These are phyloP conservation scores for Colletes collaris DNA, from an alignment of 2,888 invertebrate genomes.

Conservation along the genomic window DNA sequence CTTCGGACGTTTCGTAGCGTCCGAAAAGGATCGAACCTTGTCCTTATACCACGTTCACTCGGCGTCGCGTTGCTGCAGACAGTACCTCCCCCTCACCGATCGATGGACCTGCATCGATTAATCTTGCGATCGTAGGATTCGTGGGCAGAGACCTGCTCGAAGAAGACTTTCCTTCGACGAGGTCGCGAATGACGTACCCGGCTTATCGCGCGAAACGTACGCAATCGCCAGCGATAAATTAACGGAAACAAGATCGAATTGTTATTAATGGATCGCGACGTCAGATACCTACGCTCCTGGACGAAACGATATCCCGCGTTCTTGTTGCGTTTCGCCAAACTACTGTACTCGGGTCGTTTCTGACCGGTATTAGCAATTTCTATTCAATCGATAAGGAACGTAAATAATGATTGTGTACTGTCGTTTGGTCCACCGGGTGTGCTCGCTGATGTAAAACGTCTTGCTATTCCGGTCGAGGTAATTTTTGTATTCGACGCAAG, in stretches of 20 bases:
- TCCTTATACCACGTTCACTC: slow-evolving; percentile 34
- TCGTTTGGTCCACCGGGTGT: no score
- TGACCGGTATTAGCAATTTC: no score
- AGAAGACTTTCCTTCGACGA: no score
- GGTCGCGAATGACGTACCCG: neutral
- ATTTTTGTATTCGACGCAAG: neutral
- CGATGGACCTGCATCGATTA: slow-evolving; percentile 35
- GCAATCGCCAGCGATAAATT: neutral
- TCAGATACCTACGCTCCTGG: neutral
- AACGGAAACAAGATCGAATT: neutral
- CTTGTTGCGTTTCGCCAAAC: no score
- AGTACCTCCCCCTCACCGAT: neutral
- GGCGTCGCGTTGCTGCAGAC: neutral
- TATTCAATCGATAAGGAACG: no score
- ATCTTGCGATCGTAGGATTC: slow-evolving; percentile 24
- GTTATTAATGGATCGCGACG: neutral
- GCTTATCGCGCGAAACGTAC: neutral
- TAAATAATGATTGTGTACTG: no score
- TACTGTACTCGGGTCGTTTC: no score
- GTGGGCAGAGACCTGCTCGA: neutral
- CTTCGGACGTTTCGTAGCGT: slow-evolving; percentile 3
- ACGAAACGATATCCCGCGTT: no score
- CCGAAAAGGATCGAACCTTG: slow-evolving; percentile 58
- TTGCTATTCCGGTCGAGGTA: no score
- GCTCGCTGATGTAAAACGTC: no score